Evolutionary conservation across 2,888 invertebrate genomes (phyloP), one percentile per base, ranked within the genome.

Genomic region (Hyposoter didymator): DNA sequence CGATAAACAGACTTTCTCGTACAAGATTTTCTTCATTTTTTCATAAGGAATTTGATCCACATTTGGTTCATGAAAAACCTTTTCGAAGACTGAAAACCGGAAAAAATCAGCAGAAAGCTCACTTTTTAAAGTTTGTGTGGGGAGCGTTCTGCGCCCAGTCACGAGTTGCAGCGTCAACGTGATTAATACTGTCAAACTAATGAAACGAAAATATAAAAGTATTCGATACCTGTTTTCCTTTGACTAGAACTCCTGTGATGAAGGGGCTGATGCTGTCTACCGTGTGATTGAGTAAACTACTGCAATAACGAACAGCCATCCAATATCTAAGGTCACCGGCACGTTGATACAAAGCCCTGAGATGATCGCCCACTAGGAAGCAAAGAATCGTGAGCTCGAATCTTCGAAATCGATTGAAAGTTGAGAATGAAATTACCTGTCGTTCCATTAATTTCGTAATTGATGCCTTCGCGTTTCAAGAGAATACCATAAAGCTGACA

Each of bases 231-330:
- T 99, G 99, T 94, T 99, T 99, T 86, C 99, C 99, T 94, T 99
- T 98, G 62, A 99, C 99, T 70, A 99, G 95, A 88, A 99, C 98
- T 55, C 98, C 98, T 62, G 99, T 99, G 91, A 99, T 99, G 92
- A 99, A 99, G 6, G 99, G 99, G 94, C 99, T 99, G 91, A 99
- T 98, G 87, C 99, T 99, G 94, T 99, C 99, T 12, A 99, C 99
- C 80, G 98, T 97, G 94, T 99, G 99, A 94, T 96, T 96, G 84
- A 99, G 95, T 80, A 99, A 95, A 90, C 98, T 98, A 88, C 99
- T 98, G 92, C 99, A 99, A 94, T 98, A 98, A 78, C 99, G 96
- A 67, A 99, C 99, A 47, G 98, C 98, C 88, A 97, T 96, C 98
- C 98, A 98, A 94, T 98, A 97, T 10, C 98, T 95, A 85, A 98